Conservation (phyloP, 2,888 invertebrate genomes). For the Fragum whitleyi region DNA sequence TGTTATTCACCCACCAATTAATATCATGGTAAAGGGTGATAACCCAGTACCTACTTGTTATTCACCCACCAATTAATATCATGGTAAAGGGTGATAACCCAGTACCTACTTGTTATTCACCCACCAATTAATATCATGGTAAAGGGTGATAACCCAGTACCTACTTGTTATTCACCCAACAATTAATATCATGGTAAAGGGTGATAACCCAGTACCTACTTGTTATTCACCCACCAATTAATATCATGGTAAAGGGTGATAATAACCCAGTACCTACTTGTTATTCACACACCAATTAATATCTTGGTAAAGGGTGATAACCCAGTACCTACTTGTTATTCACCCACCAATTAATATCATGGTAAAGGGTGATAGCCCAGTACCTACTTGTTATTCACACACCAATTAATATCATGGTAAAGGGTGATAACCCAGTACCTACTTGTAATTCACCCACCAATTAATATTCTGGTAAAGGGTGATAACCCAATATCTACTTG, state of each 20-base stretch:
- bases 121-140: slow-evolving; percentile 99
- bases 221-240: slow-evolving; percentile 95
- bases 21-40: slow-evolving; percentile 98
- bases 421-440: slow-evolving; percentile 13
- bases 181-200: slow-evolving; percentile 99
- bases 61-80: slow-evolving; percentile 99
- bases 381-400: slow-evolving; percentile 88
- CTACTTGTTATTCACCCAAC: slow-evolving; percentile 90
- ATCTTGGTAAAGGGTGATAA: slow-evolving; percentile 97
- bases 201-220: slow-evolving; percentile 18
- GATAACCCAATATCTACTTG: slow-evolving; percentile 17
- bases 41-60: slow-evolving; percentile 20
- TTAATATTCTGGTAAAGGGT: slow-evolving; percentile 99
- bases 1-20: slow-evolving; percentile 95
- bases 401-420: slow-evolving; percentile 99
- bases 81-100: slow-evolving; percentile 91
- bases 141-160: slow-evolving; percentile 7
- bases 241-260: too few relatives aligned
- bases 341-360: slow-evolving; percentile 99
- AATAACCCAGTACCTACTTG: slow-evolving; percentile 20
- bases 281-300: slow-evolving; percentile 95
- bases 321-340: slow-evolving; percentile 53
- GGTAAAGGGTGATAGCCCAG: slow-evolving; percentile 86
- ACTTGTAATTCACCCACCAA: slow-evolving; percentile 92
- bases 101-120: slow-evolving; percentile 85